Base-by-base conservation (phyloP, 2,797 vertebrate genomes). In the Smutsia gigantea region DNA sequence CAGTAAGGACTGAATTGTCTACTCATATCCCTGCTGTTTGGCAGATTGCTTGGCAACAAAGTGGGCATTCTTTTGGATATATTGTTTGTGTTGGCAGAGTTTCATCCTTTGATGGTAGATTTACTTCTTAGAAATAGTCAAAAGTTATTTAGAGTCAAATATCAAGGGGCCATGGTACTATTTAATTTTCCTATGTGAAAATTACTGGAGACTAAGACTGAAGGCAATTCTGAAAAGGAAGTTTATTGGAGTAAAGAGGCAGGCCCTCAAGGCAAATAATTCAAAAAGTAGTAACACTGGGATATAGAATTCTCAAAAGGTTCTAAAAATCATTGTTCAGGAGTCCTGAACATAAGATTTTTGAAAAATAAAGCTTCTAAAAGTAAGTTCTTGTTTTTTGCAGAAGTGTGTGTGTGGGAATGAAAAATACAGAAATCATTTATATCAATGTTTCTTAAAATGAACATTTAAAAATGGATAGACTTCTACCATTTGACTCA, bases 101-200 rank as follows among this genome's bases (percentile, higher is more conserved):
- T 86, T 79, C 34, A 83, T 82, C 68, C 87, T 95, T 57, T 93
- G 69, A 87, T 53, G 53, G 46, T 37, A 81, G 81, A 72, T 63
- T 78, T 93, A 68, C 63, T 31, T 90, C 93, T 79, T 82, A 31
- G 87, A 89, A 86, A 49, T 23, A 92, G 79, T 85, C 51, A 89
- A 55, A 96, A 84, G 87, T 74, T 34, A 89, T 66, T 78, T 46
- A 34, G 79, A 96, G 31, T 53, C 18, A 94, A 87, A 12, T 27
- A 25, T 55, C 66, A 86, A 87, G 55, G 34, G 55, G 69, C 51
- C 19, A 29, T 51, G 57, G 81, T 14, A 39, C 25, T 23, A 71
- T 46, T 86, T 51, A 78, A 10, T 82, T 74, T 94, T 86, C 61
- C 88, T 39, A 78, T 10, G 39, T 51, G 27, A 46, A 46, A 46